Conservation (phyloP, 2,797 vertebrate genomes). For the Sarcoramphus papa region DNA sequence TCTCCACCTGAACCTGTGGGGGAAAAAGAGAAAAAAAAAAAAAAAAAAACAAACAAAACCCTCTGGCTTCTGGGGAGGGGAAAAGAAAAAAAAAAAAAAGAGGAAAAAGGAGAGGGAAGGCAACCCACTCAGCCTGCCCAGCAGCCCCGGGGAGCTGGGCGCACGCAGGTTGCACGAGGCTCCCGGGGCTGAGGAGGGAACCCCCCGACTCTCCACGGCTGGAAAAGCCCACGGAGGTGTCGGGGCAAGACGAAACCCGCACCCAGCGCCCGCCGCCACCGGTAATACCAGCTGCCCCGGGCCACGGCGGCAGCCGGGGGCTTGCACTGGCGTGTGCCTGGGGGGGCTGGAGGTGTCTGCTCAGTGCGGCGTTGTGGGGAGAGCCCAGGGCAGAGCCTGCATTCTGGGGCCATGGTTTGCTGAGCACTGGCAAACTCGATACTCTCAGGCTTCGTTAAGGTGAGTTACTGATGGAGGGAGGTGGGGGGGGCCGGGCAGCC, state of each 20-base stretch:
- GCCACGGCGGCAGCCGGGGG: fast-evolving
- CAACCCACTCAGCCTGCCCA: background rate
- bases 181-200: background rate
- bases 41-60: too few species aligned
- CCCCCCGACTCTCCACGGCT: background rate
- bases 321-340: fast-evolving
- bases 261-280: background rate
- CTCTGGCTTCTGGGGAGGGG: background rate
- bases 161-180: background rate
- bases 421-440: background rate
- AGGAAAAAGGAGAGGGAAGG: background rate
- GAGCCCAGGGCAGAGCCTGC: background rate
- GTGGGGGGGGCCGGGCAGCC: too few species aligned
- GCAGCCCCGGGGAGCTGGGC: background rate
- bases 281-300: background rate
- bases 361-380: fast-evolving
- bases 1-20: slow-evolving; percentile 1
- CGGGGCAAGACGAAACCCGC: background rate
- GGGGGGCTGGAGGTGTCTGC: background rate
- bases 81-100: background rate
- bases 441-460: fast-evolving
- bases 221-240: background rate
- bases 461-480: background rate
- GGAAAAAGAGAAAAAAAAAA: background rate
- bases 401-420: fast-evolving